phyloP scores from a whole-genome alignment of 1,140 invertebrate species.

The Drosophila nebulosa region DNA sequence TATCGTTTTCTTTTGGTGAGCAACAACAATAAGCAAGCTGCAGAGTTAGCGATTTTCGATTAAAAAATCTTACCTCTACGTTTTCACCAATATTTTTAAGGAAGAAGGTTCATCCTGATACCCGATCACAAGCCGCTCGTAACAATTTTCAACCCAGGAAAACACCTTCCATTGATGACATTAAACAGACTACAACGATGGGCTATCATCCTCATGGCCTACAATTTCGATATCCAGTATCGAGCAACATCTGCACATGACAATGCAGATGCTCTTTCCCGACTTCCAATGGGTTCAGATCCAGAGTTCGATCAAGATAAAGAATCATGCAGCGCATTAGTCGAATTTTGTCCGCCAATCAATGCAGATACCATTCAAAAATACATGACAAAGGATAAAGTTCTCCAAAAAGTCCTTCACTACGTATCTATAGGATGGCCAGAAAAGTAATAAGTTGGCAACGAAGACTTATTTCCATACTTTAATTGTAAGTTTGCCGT shows the following conservation, averaged over 20 bases:
- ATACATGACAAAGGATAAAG: neutral
- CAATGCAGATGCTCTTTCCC: no score
- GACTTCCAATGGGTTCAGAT: neutral
- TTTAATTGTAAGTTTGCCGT: neutral
- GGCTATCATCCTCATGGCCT: slow-evolving; percentile 20
- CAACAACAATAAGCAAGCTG: neutral
- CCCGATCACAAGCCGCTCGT: no score
- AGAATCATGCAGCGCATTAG: slow-evolving; percentile 17
- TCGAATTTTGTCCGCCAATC: slow-evolving; percentile 15
- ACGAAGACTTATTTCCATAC: neutral
- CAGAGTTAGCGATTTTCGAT: neutral
- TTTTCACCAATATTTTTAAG: slow-evolving; percentile 2
- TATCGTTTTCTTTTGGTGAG: neutral
- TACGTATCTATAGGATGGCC: neutral
- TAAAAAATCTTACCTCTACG: neutral
- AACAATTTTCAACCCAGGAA: no score
- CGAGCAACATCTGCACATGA: slow-evolving; percentile 7
- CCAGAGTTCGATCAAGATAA: slow-evolving; percentile 12
- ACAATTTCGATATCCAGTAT: slow-evolving; percentile 21
- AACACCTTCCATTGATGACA: slow-evolving; percentile 14
- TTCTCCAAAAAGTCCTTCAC: neutral
- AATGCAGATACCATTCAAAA: slow-evolving; percentile 13
- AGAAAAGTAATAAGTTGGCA: neutral
- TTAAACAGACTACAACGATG: slow-evolving; percentile 18
- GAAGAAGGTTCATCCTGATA: slow-evolving; percentile 8